A percentile compares a stretch with the other conserved stretches of the same genome.
These are phyloP conservation scores for Apomyelois bistriatella DNA, from an alignment of 2,888 invertebrate species.

Conservation along the genomic window DNA sequence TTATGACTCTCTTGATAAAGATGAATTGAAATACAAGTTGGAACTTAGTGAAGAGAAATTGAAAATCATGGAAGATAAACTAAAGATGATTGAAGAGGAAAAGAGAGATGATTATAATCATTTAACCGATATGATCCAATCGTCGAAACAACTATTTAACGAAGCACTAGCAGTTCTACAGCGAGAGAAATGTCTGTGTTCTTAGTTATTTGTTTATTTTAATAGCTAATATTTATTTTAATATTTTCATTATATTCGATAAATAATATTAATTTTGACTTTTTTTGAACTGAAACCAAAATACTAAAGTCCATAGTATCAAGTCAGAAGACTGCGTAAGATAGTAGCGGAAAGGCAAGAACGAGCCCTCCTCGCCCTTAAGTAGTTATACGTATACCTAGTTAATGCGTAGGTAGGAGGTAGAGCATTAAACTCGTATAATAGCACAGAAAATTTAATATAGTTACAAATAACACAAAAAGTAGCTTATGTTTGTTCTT, in stretches of 20 bases:
- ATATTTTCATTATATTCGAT: background rate
- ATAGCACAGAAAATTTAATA: too few species aligned
- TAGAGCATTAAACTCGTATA: too few species aligned
- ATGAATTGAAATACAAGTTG: conserved; percentile 68
- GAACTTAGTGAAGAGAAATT: conserved; percentile 84
- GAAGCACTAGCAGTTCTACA: conserved; percentile 71
- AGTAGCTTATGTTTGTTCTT: too few species aligned
- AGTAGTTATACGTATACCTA: too few species aligned
- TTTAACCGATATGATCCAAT: conserved; percentile 78
- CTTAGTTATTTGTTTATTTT: conserved; percentile 32
- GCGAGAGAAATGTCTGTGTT: conserved; percentile 64
- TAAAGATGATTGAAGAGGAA: conserved; percentile 82
- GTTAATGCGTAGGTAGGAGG: too few species aligned
- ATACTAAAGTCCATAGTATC: too few species aligned
- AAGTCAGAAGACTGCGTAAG: too few species aligned
- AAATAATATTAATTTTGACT: background rate
- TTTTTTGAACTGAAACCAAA: background rate
- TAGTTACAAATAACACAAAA: too few species aligned
- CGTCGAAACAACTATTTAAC: conserved; percentile 78
- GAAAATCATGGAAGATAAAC: conserved; percentile 81
- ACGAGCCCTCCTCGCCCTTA: too few species aligned
- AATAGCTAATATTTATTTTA: conserved; percentile 19
- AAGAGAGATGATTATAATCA: conserved; percentile 78
- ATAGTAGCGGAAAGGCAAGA: too few species aligned
- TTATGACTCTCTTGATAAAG: conserved; percentile 54